Evolutionary conservation across 2,888 invertebrate genomes (phyloP), one percentile per base, ranked within the genome.

Genomic region (Odontocolon sp.): DNA sequence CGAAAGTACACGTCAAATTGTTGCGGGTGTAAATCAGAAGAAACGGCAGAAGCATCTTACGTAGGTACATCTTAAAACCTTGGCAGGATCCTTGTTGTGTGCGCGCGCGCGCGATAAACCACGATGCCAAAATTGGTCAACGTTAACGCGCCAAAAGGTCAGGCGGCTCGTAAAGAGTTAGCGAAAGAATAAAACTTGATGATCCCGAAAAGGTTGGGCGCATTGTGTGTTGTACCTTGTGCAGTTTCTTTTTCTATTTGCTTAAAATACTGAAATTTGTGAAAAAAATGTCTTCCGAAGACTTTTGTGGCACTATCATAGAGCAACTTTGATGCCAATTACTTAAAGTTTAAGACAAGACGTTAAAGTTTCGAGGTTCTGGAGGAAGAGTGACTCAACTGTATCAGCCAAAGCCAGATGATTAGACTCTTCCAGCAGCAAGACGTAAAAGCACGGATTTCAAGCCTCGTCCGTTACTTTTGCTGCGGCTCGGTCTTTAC

Each of bases 151-250:
- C 50, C 38, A 66, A 84, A 83, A 81, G 84, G 81, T 82, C 82
- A 80, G 78, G 63, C 72, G 54, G 80, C 42, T 82, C 83, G 81
- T 86, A 84, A 85, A 85, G 77, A 73, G 68, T 83, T 79, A 80
- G 79, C 75, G 75, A 74, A 79, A 80, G 77, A 80, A 85, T 83
- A 83, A 85, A 84, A 82, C 77, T 67, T 28, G 69, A 82, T 71
- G 77, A 81, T 64, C 56, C 11, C 50, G 36, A 78, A 77, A 77
- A 66, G 33, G 69, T 42, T 57, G 67, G 72, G 77, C 47, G 76
- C 63, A 47, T 57, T 54, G 42, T 63, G 52, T 16, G 42, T 66
- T 68, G 54, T 26, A 42, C 23, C 36, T n/a, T n/a, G n/a, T n/a
- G 21, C 31, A 36, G 36, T 36, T 38, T 50, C 33, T 21, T 47